A percentile compares a stretch with the other conserved stretches of the same genome.
Conservation (phyloP, 2,797 vertebrate species). For the Pteropus rufus region DNA sequence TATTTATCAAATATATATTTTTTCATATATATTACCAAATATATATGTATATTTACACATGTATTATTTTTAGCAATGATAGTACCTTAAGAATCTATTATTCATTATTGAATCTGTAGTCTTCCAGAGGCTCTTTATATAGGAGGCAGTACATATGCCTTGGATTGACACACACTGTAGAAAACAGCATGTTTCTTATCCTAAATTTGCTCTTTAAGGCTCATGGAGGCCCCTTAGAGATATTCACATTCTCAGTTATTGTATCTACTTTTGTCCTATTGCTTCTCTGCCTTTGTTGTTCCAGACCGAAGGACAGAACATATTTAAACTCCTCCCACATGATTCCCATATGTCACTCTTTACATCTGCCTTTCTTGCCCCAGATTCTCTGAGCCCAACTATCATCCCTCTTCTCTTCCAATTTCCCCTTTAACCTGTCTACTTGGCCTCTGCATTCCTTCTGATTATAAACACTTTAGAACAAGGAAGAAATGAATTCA, state of each 20-base stretch:
- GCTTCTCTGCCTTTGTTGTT: not conserved
- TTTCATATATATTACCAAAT: not conserved
- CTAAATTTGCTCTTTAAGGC: not conserved
- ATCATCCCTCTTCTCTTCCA: not conserved
- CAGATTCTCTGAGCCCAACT: not conserved
- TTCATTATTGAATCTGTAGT: not conserved
- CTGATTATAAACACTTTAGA: conserved; percentile 12
- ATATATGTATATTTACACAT: not conserved
- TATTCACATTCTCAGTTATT: not conserved
- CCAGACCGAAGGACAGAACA: not conserved
- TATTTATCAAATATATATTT: not conserved
- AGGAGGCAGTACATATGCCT: not conserved
- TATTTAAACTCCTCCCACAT: not conserved
- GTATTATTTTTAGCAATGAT: not conserved
- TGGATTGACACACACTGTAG: not conserved
- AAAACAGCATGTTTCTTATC: not conserved
- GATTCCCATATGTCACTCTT: not conserved
- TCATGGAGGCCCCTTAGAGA: not conserved
- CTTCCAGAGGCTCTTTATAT: not conserved
- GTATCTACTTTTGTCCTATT: not conserved
- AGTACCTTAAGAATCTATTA: not conserved
- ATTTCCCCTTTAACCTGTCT: not conserved
- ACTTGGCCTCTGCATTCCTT: not conserved
- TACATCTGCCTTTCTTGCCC: not conserved
- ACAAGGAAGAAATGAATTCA: not conserved